A percentile compares a stretch with the other conserved stretches of the same genome.
Conservation (phyloP, 2,797 vertebrate species). For the Hybognathus amarus region DNA sequence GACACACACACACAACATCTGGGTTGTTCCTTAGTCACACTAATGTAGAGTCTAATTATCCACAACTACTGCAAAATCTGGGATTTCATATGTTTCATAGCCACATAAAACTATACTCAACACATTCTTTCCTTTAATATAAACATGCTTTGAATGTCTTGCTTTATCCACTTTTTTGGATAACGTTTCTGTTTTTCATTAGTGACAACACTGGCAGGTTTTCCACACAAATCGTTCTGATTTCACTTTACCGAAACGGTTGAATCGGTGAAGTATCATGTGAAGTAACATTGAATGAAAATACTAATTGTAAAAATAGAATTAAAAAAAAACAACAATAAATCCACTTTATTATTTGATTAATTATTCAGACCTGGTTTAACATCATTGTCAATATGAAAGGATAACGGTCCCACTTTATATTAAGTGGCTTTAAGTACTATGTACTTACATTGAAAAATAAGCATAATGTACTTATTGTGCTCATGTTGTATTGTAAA, state of each 20-base stretch:
- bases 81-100: background rate
- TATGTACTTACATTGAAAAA: too few species aligned
- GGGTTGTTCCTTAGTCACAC: background rate
- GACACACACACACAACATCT: constrained; percentile 8
- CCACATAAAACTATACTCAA: background rate
- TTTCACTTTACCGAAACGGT: background rate
- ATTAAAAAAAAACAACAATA: too few species aligned
- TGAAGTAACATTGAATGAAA: too few species aligned
- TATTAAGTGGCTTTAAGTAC: too few species aligned
- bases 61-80: background rate
- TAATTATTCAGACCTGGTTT: background rate
- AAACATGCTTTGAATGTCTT: background rate
- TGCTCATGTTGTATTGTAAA: too few species aligned
- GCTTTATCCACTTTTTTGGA: too few species aligned
- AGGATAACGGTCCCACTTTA: too few species aligned
- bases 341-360: too few species aligned
- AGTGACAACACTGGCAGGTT: background rate
- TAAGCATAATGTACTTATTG: too few species aligned
- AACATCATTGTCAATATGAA: background rate
- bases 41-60: background rate
- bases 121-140: too few species aligned
- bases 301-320: background rate
- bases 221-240: background rate
- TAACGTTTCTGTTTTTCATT: too few species aligned
- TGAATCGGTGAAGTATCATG: too few species aligned